Percentiles rank a stretch among this genome's conserved stretches.
These are phyloP conservation scores for Phymorhynchus buccinoides DNA, from an alignment of 1,140 invertebrate genomes.

Conservation along the genomic window DNA sequence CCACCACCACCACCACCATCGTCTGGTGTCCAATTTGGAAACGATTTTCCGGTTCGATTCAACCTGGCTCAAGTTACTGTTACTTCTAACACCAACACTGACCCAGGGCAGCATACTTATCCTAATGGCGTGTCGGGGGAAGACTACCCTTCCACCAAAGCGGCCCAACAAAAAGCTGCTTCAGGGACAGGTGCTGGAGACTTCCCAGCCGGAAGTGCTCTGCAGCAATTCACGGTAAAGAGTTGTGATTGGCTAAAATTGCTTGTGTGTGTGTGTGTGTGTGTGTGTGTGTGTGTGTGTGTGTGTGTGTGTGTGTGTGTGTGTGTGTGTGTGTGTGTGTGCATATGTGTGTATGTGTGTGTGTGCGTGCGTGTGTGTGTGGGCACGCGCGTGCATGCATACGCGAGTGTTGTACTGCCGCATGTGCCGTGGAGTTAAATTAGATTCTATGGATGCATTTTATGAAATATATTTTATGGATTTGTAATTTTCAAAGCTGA, in stretches of 20 bases:
- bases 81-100: no score
- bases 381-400: background rate
- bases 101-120: no score
- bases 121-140: background rate
- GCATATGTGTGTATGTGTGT: background rate
- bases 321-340: background rate
- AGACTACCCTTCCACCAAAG: background rate
- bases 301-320: background rate
- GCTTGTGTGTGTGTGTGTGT: background rate
- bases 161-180: background rate
- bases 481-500: no score
- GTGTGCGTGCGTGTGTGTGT: background rate
- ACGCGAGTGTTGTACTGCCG: background rate
- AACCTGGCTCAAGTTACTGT: no score
- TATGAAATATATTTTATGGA: no score
- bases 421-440: no score
- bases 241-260: background rate
- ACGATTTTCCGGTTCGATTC: background rate
- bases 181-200: no score
- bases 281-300: no score
- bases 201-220: background rate
- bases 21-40: background rate
- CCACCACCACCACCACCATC: background rate
- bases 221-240: background rate
- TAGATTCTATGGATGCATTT: no score